These are phyloP conservation scores for Drosophila lacicola DNA, from an alignment of 2,888 invertebrate genomes.

Conservation along the genomic window DNA sequence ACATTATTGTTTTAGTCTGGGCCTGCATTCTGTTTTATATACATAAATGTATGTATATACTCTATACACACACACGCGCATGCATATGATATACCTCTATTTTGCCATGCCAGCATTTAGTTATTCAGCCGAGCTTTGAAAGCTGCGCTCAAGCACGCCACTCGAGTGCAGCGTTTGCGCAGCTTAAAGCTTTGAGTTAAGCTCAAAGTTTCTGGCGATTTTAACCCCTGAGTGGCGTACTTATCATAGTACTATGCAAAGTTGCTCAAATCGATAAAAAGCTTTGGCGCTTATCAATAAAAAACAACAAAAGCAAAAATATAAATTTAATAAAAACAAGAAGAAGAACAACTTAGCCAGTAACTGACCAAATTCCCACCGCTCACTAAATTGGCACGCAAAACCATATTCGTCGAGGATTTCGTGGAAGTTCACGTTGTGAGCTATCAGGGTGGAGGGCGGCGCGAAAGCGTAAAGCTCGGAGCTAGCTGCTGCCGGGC, in stretches of 20 bases:
- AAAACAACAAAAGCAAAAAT: slow-evolving; percentile 4
- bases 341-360: slow-evolving; percentile 14
- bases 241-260: slow-evolving; percentile 5
- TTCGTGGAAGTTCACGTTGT: slow-evolving; percentile 23
- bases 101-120: not conserved
- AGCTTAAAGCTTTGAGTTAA: slow-evolving; percentile 43
- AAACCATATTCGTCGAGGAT: slow-evolving; percentile 33
- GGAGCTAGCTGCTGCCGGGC: slow-evolving; percentile 30
- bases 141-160: slow-evolving; percentile 51
- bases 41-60: not conserved
- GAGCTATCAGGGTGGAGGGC: not conserved
- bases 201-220: slow-evolving; percentile 37
- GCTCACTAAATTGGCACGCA: slow-evolving; percentile 1
- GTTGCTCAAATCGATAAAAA: slow-evolving; percentile 54
- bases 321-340: not conserved
- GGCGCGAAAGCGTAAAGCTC: slow-evolving; percentile 37
- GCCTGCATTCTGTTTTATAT: slow-evolving; percentile 30
- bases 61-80: slow-evolving; percentile 8
- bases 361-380: slow-evolving; percentile 5
- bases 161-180: slow-evolving; percentile 1
- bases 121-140: slow-evolving; percentile 22
- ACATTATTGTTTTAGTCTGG: slow-evolving; percentile 57
- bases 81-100: not conserved
- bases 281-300: slow-evolving; percentile 47
- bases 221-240: slow-evolving; percentile 5